These are phyloP conservation scores for Onchidella celtica DNA, from an alignment of 2,888 invertebrate species.

Conservation along the genomic window DNA sequence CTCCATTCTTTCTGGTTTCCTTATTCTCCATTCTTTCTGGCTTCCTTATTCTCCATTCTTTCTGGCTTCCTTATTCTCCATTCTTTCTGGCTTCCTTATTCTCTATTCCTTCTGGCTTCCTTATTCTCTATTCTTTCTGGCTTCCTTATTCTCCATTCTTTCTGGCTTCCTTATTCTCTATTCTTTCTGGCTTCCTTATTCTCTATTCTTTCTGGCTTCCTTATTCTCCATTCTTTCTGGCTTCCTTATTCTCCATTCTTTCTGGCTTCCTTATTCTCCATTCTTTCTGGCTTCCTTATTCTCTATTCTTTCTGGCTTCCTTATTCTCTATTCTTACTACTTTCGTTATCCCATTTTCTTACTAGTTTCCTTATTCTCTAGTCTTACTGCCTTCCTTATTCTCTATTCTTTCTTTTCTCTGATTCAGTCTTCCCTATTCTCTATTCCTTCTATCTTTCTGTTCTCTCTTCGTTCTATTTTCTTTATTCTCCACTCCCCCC, in stretches of 20 bases:
- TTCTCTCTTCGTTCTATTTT: not conserved
- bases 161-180: too few species aligned
- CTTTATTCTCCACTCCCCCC: not conserved
- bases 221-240: too few species aligned
- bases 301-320: not conserved
- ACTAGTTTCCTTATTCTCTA: not conserved
- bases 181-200: too few species aligned
- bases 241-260: too few species aligned
- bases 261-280: too few species aligned
- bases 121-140: not conserved
- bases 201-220: too few species aligned
- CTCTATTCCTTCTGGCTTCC: not conserved
- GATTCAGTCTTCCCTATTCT: not conserved
- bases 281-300: not conserved
- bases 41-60: not conserved
- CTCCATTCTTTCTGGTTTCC: not conserved
- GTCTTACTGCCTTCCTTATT: not conserved
- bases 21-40: not conserved
- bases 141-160: not conserved
- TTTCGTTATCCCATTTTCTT: not conserved
- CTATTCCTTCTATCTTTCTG: not conserved
- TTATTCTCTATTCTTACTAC: not conserved
- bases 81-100: not conserved
- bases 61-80: not conserved
- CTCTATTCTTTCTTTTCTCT: not conserved